These are phyloP conservation scores for Branchellion lobata DNA, from an alignment of 2,888 invertebrate genomes.

Conservation along the genomic window DNA sequence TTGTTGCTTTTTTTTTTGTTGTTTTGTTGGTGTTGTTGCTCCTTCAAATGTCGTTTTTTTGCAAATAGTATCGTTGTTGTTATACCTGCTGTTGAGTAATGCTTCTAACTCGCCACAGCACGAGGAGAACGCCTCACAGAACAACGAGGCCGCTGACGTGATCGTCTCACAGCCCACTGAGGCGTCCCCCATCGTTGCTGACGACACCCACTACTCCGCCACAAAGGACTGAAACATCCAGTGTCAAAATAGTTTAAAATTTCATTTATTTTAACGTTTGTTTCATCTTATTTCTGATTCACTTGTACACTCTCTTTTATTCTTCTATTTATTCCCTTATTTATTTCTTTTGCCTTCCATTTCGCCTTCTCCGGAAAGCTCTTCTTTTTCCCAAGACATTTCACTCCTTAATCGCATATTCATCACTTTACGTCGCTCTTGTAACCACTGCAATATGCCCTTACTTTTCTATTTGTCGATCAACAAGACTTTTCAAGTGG, in stretches of 20 bases:
- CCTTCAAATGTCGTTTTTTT: not conserved
- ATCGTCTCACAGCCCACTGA: slow-evolving; percentile 11
- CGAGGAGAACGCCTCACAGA: not conserved
- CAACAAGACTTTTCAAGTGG: too few species aligned
- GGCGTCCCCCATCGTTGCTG: not conserved
- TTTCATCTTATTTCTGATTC: not conserved
- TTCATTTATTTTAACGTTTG: not conserved
- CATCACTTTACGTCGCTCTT: too few species aligned
- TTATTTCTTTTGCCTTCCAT: too few species aligned
- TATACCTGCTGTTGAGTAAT: too few species aligned
- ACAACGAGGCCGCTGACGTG: not conserved
- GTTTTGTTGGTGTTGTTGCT: too few species aligned
- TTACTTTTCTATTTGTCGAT: too few species aligned
- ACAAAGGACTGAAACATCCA: not conserved
- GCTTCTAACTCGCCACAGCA: not conserved
- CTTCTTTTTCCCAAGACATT: too few species aligned
- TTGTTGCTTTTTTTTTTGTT: too few species aligned
- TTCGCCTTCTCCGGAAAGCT: too few species aligned
- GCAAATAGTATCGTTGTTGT: not conserved
- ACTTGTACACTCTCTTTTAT: not conserved
- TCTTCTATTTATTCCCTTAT: too few species aligned
- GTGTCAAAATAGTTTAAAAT: not conserved
- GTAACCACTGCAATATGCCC: too few species aligned
- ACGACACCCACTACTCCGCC: slow-evolving; percentile 2
- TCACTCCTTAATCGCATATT: too few species aligned